Evolutionary conservation across 2,113 vertebrate species (phyloP).

Genomic region (Cynocephalus volans): DNA sequence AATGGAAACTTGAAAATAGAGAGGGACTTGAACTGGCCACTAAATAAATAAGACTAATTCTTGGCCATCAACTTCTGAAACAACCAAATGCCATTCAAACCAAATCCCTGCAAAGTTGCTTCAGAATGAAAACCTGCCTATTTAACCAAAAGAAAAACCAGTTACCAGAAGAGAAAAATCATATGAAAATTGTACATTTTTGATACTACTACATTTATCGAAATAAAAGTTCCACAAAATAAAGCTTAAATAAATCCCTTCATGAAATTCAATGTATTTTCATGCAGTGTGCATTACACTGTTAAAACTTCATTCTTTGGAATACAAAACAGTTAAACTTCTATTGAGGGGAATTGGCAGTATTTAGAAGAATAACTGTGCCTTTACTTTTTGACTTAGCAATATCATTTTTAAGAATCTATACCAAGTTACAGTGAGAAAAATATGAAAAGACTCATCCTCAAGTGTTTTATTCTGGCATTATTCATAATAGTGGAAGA

Average conservation of each 20-base stretch:
- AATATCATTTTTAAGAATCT: neutral
- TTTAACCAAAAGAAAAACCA: neutral
- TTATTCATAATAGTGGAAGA: neutral
- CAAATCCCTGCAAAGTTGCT: neutral
- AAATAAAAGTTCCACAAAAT: neutral
- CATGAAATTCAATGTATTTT: neutral
- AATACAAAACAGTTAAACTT: neutral
- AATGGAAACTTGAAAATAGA: conserved; percentile 49
- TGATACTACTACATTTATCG: neutral
- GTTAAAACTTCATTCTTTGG: neutral
- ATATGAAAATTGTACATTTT: neutral
- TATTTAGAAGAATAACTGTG: neutral
- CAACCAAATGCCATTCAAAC: conserved; percentile 28
- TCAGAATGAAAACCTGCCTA: conserved; percentile 9
- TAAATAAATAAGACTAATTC: conserved; percentile 1
- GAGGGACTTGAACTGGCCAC: conserved; percentile 28
- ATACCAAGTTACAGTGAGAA: neutral
- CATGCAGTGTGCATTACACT: neutral
- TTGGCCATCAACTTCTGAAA: neutral
- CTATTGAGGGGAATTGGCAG: neutral
- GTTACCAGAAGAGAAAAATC: neutral
- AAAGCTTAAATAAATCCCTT: neutral
- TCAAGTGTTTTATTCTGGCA: neutral
- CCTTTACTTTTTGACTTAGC: neutral
- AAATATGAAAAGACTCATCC: neutral